phyloP scores from a whole-genome alignment of 2,888 invertebrate species.

The Acanthopleura granulata region DNA sequence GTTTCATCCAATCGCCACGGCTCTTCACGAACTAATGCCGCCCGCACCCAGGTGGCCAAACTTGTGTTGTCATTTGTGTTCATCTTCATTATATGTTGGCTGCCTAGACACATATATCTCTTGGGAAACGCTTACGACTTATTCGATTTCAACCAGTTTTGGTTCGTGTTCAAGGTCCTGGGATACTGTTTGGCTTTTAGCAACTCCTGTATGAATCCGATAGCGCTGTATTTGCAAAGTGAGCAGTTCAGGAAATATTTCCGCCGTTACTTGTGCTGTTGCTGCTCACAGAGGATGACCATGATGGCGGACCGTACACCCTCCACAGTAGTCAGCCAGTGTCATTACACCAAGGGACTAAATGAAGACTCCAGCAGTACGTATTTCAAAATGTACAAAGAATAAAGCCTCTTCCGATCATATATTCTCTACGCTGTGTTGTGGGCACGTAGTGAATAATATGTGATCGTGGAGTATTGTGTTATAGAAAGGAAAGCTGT shows the following conservation, averaged over 20 bases:
- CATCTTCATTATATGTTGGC: conserved; percentile 74
- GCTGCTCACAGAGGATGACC: conserved; percentile 50
- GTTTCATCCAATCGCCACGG: conserved; percentile 32
- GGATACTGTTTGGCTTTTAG: conserved; percentile 87
- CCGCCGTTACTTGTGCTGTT: conserved; percentile 89
- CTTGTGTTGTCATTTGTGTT: conserved; percentile 90
- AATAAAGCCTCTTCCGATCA: not conserved
- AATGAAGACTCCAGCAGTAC: not conserved
- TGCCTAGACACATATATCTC: conserved; percentile 72
- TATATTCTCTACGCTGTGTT: no score
- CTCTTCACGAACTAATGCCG: conserved; percentile 56
- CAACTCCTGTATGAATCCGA: conserved; percentile 92
- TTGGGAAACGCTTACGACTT: conserved; percentile 85
- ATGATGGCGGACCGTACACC: not conserved
- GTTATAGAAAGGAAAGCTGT: no score
- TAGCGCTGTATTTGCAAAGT: conserved; percentile 92
- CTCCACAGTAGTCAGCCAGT: not conserved
- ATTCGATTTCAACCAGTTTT: conserved; percentile 78
- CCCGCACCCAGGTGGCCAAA: conserved; percentile 72
- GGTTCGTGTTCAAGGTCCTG: conserved; percentile 83
- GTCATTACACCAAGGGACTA: not conserved
- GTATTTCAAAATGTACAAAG: not conserved
- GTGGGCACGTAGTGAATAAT: no score
- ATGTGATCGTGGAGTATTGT: no score
- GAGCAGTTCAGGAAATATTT: conserved; percentile 92